Evolutionary conservation across 2,113 vertebrate species (phyloP), one percentile per base, ranked within the genome.

Genomic region (Hipposideros armiger): DNA sequence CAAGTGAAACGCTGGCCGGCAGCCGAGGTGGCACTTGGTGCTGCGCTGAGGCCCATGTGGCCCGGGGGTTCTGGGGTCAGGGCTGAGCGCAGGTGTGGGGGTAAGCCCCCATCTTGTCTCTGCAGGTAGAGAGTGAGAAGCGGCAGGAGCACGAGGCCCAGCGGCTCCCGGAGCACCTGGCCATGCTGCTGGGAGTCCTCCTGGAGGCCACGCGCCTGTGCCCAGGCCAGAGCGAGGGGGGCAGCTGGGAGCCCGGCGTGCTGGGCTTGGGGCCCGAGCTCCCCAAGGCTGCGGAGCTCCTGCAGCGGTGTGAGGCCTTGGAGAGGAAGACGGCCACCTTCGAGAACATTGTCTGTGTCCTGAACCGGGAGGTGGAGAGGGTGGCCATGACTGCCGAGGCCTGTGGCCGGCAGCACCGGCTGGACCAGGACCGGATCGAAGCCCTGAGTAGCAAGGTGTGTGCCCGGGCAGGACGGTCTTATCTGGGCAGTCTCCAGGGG

Each of bases 321-420:
- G 99, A 99, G 40, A 98, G 98, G 92, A 99, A 99, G 98, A 98
- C 99, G 0, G 98, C 95, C 10, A 99, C 99, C 45, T 99, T 99
- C 36, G 99, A 99, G 98, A 99, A 99, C 98, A 99, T 99, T 0
- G 99, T 99, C 40, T 99, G 99, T 0, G 99, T 99, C 89, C 98
- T 99, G 73, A 99, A 99, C 96, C 99, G 99, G 4, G 99, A 99
- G 94, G 99, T 99, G 97, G 99, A 99, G 95, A 97, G 99, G 72
- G 99, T 98, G 20, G 99, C 99, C 0, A 89, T 99, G 4, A 99
- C 98, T 0, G 94, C 99, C 0, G 99, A 99, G 95, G 99, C 99
- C 17, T 99, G 98, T 14, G 96, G 98, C 8, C 99, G 98, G 42
- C 99, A 99, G 40, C 99, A 99, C 47, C 99, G 98, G 0, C 97